Conservation (phyloP, 2,888 invertebrate species). For the Apamea sordens region DNA sequence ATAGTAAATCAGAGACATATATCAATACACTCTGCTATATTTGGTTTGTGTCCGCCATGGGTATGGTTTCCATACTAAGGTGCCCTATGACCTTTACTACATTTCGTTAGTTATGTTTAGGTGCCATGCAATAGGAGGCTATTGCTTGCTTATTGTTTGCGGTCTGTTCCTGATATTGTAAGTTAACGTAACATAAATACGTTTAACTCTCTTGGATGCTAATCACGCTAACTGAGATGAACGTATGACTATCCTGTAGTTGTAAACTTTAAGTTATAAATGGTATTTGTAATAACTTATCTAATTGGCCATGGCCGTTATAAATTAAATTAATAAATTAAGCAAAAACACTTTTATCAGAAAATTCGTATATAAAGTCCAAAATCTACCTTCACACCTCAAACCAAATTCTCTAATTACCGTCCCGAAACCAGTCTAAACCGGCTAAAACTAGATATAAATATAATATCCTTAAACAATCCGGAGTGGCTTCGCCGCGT, state of each 20-base stretch:
- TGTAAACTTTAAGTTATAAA: not conserved
- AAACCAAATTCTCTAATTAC: constrained; percentile 36
- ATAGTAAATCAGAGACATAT: no score
- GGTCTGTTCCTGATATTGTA: no score
- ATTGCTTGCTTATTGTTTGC: no score
- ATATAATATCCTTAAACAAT: constrained; percentile 53
- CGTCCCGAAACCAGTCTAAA: constrained; percentile 20
- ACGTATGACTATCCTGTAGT: not conserved
- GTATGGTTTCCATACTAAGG: no score
- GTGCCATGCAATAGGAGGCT: no score
- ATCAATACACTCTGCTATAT: no score
- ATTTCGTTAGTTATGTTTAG: no score
- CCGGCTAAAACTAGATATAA: constrained; percentile 37
- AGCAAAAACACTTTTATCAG: not conserved
- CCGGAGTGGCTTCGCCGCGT: constrained; percentile 34
- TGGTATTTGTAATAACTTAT: not conserved
- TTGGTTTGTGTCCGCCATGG: no score
- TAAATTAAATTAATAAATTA: not conserved
- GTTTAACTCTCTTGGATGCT: not conserved
- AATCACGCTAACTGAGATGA: not conserved
- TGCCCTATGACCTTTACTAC: no score
- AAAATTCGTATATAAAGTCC: no score
- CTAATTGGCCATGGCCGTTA: no score
- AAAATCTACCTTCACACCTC: not conserved
- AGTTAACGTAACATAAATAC: no score